Base-by-base conservation (phyloP, 1,140 invertebrate genomes). In the Venustaconcha ellipsiformis region DNA sequence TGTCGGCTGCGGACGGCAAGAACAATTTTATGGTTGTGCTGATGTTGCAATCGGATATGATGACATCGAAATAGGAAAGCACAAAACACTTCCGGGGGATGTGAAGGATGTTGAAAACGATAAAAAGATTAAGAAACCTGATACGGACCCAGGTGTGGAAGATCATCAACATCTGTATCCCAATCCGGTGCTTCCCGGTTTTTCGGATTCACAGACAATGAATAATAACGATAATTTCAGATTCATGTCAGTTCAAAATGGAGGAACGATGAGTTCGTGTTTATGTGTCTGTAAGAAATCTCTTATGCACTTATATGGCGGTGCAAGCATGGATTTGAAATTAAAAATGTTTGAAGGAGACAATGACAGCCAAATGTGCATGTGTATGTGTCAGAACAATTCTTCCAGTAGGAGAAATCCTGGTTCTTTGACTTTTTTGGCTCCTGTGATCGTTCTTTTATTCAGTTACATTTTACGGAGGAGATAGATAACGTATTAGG, bases 21-120 rank as follows among this genome's bases (percentile, higher is more conserved):
- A 87, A 75, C 85, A 87, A 72, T 88, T 87, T 74, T 87, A 86
- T 79, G 85, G 84, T 55, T 88, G 87, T 72, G 83, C 87, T 5
- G 87, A 88, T 72, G 77, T 88, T 64, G 83, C 86, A 8, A 87
- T 88, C 18, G 86, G 86, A 17, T 79, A 84, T 73, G 72, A 81
- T 13, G 82, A 86, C 14, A 79, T 84, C 5, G 67, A 75, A 20
- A 72, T 77, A 20, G 30, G 60, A 58, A 20, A 65, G 15, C 75
- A 77, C 57, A 77, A 60, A 66, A 18, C n/a, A 68, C 75, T 77
- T 72, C 75, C 65, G 69, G 75, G 70, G n/a, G 75, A 77, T 72
- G 30, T 26, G 14, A 65, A 71, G 2, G 75, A 76, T 12, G 75
- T 68, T 26, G 14, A n/a, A 11, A 58, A 59, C 63, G 66, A 64